Conservation (phyloP, 2,797 vertebrate species). For the Trachops cirrhosus region DNA sequence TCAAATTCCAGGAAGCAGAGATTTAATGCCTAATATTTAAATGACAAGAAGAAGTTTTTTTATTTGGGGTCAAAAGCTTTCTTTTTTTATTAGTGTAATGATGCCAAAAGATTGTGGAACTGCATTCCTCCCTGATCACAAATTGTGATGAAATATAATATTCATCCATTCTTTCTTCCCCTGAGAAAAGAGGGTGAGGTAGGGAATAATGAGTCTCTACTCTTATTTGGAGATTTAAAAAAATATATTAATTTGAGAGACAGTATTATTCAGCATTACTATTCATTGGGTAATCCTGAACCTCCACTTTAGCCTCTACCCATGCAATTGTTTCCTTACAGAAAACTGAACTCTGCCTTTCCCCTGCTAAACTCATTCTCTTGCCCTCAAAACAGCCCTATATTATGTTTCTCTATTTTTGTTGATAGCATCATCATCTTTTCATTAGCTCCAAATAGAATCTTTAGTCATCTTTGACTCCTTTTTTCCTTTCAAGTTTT, state of each 20-base stretch:
- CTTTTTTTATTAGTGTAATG: constrained; percentile 63
- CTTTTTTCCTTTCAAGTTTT: background rate
- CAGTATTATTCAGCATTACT: background rate
- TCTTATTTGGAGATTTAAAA: background rate
- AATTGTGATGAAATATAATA: constrained; percentile 60
- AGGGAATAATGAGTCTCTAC: background rate
- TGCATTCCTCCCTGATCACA: constrained; percentile 39
- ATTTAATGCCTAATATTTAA: constrained; percentile 72
- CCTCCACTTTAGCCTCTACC: background rate
- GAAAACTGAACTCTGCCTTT: background rate
- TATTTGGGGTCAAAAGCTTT: constrained; percentile 69
- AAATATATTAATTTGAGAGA: background rate
- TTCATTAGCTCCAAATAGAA: constrained; percentile 31
- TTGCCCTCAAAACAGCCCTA: background rate
- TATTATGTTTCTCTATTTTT: background rate
- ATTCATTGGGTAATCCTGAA: background rate
- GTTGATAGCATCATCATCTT: background rate
- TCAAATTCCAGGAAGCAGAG: constrained; percentile 69
- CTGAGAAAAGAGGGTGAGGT: background rate
- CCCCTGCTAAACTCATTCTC: background rate
- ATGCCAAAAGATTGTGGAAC: constrained; percentile 62
- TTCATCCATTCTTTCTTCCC: constrained; percentile 44
- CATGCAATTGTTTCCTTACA: background rate
- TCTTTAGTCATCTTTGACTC: background rate
- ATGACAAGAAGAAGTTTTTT: constrained; percentile 71